phyloP scores from a whole-genome alignment of 2,888 invertebrate species.

The Caenorhabditis sp. region DNA sequence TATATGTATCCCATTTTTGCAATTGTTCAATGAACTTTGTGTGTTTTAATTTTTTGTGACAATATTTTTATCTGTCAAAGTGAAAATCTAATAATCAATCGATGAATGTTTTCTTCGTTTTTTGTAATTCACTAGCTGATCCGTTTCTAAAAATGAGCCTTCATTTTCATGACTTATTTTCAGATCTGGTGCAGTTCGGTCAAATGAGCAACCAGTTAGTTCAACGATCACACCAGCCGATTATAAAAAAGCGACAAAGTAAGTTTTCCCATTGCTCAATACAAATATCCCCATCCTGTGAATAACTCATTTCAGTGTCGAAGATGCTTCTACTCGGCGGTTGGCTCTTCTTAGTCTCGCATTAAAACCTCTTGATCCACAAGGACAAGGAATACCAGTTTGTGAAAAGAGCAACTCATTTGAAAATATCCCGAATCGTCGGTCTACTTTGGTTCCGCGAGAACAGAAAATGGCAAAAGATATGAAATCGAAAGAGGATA shows the following conservation, averaged over 20 bases:
- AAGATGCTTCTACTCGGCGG: slow-evolving; percentile 16
- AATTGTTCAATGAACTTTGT: no score
- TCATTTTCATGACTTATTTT: slow-evolving; percentile 16
- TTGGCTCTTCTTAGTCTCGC: slow-evolving; percentile 9
- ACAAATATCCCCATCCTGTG: neutral
- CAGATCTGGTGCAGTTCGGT: slow-evolving; percentile 33
- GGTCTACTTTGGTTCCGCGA: slow-evolving; percentile 34
- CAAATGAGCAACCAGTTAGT: slow-evolving; percentile 43
- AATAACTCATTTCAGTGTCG: slow-evolving; percentile 14
- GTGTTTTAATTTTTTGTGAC: no score
- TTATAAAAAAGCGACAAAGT: slow-evolving; percentile 29
- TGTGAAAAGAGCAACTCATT: slow-evolving; percentile 43
- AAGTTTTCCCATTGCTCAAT: neutral
- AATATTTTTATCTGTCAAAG: no score
- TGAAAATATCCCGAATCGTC: slow-evolving; percentile 21
- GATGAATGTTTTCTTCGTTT: no score
- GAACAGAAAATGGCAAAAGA: slow-evolving; percentile 40
- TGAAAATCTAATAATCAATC: no score
- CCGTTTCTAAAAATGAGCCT: no score
- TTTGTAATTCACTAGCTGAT: no score
- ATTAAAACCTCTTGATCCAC: slow-evolving; percentile 10
- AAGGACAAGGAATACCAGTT: slow-evolving; percentile 27
- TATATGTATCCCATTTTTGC: no score
- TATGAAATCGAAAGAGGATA: slow-evolving; percentile 31
- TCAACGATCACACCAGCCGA: slow-evolving; percentile 42